Evolutionary conservation across 2,888 invertebrate species (phyloP), one percentile per base, ranked within the genome.

Genomic region (Lottia scabra): DNA sequence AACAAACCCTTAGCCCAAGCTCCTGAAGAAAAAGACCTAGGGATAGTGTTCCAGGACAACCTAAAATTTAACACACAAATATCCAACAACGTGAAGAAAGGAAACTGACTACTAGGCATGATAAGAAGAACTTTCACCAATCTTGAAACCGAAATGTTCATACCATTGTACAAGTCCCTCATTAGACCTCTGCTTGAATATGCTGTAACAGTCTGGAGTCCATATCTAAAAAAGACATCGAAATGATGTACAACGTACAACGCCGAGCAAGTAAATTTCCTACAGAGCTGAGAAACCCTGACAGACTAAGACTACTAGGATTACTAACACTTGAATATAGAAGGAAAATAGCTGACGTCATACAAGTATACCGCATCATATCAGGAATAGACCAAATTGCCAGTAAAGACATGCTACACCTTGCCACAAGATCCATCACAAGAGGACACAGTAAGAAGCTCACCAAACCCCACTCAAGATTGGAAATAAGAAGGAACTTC

Each of bases 181-280:
- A 66, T 71, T n/a, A 2, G 74, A 43, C 64, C 72, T 8, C 69
- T 66, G 26, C 23, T 70, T 13, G 72, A 75, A 63, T 75, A 72
- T 38, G 63, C 43, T 12, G 64, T 15, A 26, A 62, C 44, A 48
- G 64, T 65, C 3, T 70, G 69, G 70, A 30, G 15, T 26, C 72
- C 72, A 1, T 56, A 56, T 46, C 65, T 19, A 44, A 63, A 12
- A 69, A 69, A 64, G 72, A 65, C n/a, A 70, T 65, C 27, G 43
- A 65, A 19, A 44, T 38, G 10, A 38, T 68, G 5, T 71, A 71
- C 19, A 75, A 71, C 44, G 73, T 75, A 16, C 71, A 71, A 63
- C 46, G 68, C 19, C 26, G n/a, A 65, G 62, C 71, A 65, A 23
- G 68, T 38, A 67, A 48, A 10, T 23, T 23, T 1, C 43, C 69